Evolutionary conservation across 2,113 vertebrate genomes (phyloP).

Genomic region (Ameiurus melas): DNA sequence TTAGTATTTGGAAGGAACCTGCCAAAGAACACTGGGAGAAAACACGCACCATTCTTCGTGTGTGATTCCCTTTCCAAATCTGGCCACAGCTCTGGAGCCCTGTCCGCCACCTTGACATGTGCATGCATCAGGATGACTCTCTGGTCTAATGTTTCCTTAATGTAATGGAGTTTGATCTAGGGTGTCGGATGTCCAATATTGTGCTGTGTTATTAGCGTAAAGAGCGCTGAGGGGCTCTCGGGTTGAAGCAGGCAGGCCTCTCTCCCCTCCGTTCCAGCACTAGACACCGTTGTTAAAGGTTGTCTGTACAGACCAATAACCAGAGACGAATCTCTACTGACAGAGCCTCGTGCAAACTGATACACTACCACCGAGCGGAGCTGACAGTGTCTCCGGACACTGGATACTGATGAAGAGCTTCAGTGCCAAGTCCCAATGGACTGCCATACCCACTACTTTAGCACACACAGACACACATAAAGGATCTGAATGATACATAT

Average conservation of each 20-base stretch:
- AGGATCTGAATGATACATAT: constrained; percentile 15
- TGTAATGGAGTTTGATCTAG: constrained; percentile 90
- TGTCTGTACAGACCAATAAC: constrained; percentile 66
- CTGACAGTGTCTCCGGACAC: constrained; percentile 56
- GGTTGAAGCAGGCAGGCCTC: constrained; percentile 77
- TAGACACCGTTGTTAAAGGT: constrained; percentile 59
- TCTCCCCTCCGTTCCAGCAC: constrained; percentile 47
- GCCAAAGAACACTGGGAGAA: constrained; percentile 86
- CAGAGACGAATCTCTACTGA: constrained; percentile 59
- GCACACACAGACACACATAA: constrained; percentile 23
- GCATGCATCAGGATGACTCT: constrained; percentile 70
- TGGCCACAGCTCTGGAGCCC: constrained; percentile 37
- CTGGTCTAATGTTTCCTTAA: constrained; percentile 91
- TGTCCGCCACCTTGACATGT: constrained; percentile 72
- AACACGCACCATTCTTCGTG: constrained; percentile 85
- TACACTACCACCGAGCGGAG: constrained; percentile 55
- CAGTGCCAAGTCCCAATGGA: constrained; percentile 46
- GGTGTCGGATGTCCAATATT: constrained; percentile 84
- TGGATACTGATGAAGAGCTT: constrained; percentile 53
- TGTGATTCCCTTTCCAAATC: constrained; percentile 46
- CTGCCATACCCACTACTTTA: constrained; percentile 38
- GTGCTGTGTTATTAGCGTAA: constrained; percentile 90
- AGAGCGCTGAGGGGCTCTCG: constrained; percentile 84
- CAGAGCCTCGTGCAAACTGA: constrained; percentile 57
- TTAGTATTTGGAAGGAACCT: constrained; percentile 81